Evolutionary conservation across 2,113 vertebrate genomes (phyloP).

Genomic region (Oostethus manadensis): DNA sequence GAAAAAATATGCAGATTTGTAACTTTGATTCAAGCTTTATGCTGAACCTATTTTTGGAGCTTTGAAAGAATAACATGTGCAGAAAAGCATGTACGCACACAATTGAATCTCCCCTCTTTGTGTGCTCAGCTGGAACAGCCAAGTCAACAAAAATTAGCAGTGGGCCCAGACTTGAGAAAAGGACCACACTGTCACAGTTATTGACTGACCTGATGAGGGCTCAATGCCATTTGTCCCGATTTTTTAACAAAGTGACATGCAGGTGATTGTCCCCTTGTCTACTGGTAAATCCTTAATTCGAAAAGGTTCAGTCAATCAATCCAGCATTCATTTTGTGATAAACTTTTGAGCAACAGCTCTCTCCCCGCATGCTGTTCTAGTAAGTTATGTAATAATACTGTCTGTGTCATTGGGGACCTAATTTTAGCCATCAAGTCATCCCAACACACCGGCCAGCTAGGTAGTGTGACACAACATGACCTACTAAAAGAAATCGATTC

Average conservation of each 20-base stretch:
- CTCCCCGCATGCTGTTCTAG: conserved; percentile 26
- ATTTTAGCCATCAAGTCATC: conserved; percentile 34
- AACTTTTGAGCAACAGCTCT: conserved; percentile 34
- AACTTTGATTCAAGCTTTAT: conserved; percentile 29
- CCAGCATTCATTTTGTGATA: conserved; percentile 1
- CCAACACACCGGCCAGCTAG: conserved; percentile 7
- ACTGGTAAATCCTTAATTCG: not conserved
- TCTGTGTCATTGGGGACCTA: conserved; percentile 32
- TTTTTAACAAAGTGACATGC: conserved; percentile 18
- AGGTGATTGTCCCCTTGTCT: conserved; percentile 4
- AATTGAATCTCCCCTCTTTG: conserved; percentile 18
- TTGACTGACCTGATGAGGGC: conserved; percentile 45
- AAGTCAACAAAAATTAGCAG: conserved; percentile 36
- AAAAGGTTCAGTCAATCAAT: not conserved
- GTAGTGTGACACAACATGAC: conserved; percentile 25
- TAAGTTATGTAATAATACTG: conserved; percentile 43
- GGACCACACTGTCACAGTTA: conserved; percentile 29
- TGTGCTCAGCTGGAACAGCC: conserved; percentile 50
- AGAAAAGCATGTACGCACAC: not conserved
- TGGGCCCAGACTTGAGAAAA: conserved; percentile 41
- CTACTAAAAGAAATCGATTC: conserved; percentile 23
- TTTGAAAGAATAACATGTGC: no score
- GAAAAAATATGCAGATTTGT: not conserved
- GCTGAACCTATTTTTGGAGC: conserved; percentile 13
- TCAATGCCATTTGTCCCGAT: conserved; percentile 43